phyloP scores from a whole-genome alignment of 2,797 vertebrate genomes.

The Anableps anableps region DNA sequence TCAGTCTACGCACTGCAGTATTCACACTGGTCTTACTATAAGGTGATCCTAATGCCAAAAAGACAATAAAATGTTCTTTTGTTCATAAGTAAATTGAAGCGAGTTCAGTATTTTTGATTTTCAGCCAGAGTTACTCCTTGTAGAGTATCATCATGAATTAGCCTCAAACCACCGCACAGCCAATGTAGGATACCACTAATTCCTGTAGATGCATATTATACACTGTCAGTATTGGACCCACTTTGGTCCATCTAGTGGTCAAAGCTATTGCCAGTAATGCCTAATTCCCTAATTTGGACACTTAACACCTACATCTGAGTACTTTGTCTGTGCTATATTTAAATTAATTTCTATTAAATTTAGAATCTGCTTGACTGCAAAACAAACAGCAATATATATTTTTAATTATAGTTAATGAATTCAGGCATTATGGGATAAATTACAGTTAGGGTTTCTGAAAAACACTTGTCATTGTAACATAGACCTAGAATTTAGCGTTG shows the following conservation, averaged over 20 bases:
- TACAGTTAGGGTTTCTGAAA: not conserved
- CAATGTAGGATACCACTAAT: not conserved
- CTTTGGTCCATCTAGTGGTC: not conserved
- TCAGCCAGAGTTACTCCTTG: not conserved
- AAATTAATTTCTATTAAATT: not conserved
- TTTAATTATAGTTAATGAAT: not conserved
- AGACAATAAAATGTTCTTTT: not conserved
- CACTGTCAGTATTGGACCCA: no score
- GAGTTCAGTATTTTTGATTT: no score
- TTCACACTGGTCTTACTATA: not conserved
- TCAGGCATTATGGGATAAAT: not conserved
- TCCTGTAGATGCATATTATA: not conserved
- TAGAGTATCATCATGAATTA: not conserved
- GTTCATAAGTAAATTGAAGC: not conserved
- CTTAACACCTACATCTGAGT: not conserved
- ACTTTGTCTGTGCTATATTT: not conserved
- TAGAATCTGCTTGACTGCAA: not conserved
- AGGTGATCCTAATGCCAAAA: not conserved
- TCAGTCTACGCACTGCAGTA: no score
- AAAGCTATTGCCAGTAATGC: not conserved
- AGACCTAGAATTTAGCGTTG: not conserved
- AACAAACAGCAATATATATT: not conserved
- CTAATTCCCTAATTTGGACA: not conserved
- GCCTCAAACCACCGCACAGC: not conserved
- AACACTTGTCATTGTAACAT: not conserved